Conservation (phyloP, 2,113 vertebrate species). For the Melanocharis versteri region DNA sequence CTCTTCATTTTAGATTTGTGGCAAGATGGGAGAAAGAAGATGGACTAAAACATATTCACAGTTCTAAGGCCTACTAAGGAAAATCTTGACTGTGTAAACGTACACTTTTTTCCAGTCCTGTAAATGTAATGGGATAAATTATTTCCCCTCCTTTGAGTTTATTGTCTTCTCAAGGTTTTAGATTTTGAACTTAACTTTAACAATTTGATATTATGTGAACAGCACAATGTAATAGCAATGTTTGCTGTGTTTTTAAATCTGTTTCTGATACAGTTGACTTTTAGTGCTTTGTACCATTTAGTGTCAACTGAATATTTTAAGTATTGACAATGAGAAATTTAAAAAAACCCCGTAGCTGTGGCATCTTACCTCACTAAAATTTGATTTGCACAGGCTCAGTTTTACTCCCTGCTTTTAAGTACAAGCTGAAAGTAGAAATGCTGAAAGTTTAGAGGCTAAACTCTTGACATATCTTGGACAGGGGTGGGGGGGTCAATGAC, state of each 20-base stretch:
- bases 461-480: neutral
- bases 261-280: neutral
- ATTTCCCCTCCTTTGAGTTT: neutral
- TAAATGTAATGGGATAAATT: neutral
- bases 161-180: neutral
- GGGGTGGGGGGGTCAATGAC: accelerated
- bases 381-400: neutral
- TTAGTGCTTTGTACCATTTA: neutral
- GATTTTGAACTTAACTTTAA: neutral
- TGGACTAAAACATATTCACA: neutral
- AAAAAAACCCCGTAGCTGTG: neutral
- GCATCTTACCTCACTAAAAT: neutral
- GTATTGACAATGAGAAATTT: neutral
- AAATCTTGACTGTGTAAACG: neutral
- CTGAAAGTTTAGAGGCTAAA: neutral
- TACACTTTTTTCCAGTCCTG: neutral
- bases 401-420: neutral
- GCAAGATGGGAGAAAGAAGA: neutral
- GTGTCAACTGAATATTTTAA: neutral
- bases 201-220: neutral
- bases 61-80: neutral
- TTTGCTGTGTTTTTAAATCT: neutral
- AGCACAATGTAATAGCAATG: neutral
- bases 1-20: neutral
- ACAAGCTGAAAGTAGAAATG: neutral